These are phyloP conservation scores for Corynorhinus townsendii DNA, from an alignment of 2,113 vertebrate species.

Conservation along the genomic window DNA sequence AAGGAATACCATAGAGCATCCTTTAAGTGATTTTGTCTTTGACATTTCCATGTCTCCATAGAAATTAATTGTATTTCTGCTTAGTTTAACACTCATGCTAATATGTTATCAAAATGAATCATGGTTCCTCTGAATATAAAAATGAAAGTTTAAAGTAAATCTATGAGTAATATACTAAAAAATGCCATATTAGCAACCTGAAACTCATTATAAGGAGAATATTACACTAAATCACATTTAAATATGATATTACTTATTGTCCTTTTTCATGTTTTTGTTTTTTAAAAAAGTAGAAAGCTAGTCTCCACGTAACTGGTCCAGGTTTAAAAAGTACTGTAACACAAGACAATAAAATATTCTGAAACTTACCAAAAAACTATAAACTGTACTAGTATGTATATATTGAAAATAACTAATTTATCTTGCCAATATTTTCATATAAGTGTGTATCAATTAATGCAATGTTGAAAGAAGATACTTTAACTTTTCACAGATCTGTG, in stretches of 20 bases:
- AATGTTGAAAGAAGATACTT: background rate
- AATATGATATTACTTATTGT: background rate
- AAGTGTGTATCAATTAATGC: background rate
- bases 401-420: background rate
- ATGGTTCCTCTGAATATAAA: background rate
- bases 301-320: background rate
- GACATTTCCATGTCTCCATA: background rate
- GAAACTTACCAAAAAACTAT: background rate
- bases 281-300: background rate
- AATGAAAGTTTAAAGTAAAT: background rate
- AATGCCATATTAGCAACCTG: background rate
- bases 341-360: background rate
- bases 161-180: background rate
- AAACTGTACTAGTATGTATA: background rate
- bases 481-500: background rate
- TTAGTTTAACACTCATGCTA: background rate
- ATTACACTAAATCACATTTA: background rate
- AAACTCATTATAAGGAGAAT: background rate
- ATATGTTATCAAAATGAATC: background rate
- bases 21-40: background rate
- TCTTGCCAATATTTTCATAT: background rate
- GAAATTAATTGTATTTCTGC: background rate
- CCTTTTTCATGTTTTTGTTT: background rate
- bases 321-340: background rate
- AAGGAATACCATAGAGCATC: background rate